A percentile compares a stretch with the other conserved stretches of the same genome.
Conservation (phyloP, 2,888 invertebrate species). For the Charanyca ferruginea region DNA sequence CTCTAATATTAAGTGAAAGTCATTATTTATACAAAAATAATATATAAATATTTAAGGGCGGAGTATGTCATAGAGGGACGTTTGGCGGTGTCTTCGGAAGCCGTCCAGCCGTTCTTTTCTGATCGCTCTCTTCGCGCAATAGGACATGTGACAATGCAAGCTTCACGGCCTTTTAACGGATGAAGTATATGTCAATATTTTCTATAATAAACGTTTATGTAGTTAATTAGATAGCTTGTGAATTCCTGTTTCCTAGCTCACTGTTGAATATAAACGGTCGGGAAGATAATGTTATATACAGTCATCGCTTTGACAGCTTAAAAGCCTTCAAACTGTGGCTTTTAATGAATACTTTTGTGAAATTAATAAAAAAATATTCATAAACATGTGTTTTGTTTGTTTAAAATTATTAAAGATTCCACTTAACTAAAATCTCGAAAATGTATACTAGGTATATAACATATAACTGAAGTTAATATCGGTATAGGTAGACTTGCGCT, state of each 20-base stretch:
- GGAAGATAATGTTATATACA: conserved; percentile 72
- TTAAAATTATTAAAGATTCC: conserved; percentile 46
- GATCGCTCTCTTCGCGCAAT: conserved; percentile 74
- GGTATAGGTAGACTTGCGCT: too few species aligned
- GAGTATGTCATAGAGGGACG: conserved; percentile 47
- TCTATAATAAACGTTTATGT: conserved; percentile 88
- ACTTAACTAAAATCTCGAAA: too few species aligned
- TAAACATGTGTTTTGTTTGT: conserved; percentile 69
- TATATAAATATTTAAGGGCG: conserved; percentile 69
- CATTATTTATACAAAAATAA: conserved; percentile 84
- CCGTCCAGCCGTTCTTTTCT: conserved; percentile 32
- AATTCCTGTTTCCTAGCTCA: conserved; percentile 84
- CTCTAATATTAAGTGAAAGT: conserved; percentile 85
- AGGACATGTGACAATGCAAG: conserved; percentile 78
- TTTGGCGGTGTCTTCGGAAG: conserved; percentile 16
- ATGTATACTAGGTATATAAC: too few species aligned
- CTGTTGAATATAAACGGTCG: conserved; percentile 78
- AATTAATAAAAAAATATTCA: conserved; percentile 90
- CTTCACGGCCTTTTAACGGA: conserved; percentile 85
- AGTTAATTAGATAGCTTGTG: conserved; percentile 88
- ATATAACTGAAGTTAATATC: too few species aligned
- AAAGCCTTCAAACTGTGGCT: conserved; percentile 91
- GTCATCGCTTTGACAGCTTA: conserved; percentile 90
- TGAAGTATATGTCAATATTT: conserved; percentile 87
- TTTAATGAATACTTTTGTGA: conserved; percentile 90